phyloP scores from a whole-genome alignment of 2,888 invertebrate genomes.

The Pasiphila rectangulata region DNA sequence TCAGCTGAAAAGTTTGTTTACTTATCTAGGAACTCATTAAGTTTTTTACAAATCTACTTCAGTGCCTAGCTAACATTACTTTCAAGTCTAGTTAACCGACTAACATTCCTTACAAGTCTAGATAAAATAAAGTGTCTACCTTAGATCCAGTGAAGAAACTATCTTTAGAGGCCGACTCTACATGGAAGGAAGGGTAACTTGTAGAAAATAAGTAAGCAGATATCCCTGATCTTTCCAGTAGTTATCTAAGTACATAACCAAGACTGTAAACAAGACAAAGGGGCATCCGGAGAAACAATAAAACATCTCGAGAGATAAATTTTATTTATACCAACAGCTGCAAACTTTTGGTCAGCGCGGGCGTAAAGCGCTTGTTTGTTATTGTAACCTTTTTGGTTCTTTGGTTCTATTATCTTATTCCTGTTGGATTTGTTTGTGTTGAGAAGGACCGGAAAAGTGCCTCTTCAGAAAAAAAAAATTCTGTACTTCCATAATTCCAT shows the following conservation, averaged over 20 bases:
- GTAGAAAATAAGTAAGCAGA: constrained; percentile 1
- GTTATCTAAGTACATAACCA: constrained; percentile 3
- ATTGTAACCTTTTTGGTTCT: constrained; percentile 60
- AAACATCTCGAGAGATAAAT: constrained; percentile 73
- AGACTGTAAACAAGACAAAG: constrained; percentile 25
- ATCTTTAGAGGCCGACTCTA: no score
- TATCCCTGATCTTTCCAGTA: constrained; percentile 1
- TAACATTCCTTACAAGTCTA: no score
- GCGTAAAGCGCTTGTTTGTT: constrained; percentile 65
- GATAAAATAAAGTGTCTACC: no score
- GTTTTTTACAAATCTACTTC: no score
- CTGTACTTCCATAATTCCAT: no score
- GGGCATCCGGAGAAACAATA: constrained; percentile 56
- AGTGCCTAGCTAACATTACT: no score
- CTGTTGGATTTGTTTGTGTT: constrained; percentile 45
- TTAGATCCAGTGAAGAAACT: no score
- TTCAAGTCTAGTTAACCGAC: no score
- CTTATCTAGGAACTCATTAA: no score
- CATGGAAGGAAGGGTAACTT: neutral
- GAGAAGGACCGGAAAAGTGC: constrained; percentile 39
- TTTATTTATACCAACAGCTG: constrained; percentile 80
- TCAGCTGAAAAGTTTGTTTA: no score
- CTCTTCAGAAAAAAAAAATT: constrained; percentile 14
- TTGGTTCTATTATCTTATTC: constrained; percentile 54
- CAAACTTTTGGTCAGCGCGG: constrained; percentile 79